A percentile compares a stretch with the other conserved stretches of the same genome.
These are phyloP conservation scores for Silurus lanzhouensis DNA, from an alignment of 2,797 vertebrate species.

Conservation along the genomic window DNA sequence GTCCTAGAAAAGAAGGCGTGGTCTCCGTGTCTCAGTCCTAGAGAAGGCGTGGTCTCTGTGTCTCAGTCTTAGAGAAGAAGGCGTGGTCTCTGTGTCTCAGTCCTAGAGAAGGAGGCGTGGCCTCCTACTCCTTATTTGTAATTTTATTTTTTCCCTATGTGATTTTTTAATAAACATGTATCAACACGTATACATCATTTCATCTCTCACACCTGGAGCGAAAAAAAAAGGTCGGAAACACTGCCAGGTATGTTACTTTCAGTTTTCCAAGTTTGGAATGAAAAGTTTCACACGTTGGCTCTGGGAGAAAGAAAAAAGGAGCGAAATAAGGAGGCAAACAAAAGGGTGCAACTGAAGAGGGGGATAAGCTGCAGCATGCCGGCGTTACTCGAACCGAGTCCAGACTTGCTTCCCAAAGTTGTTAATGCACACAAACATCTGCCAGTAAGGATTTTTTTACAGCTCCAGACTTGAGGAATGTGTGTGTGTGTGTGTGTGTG, in stretches of 20 bases:
- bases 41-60: background rate
- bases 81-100: background rate
- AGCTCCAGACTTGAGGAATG: conserved; percentile 36
- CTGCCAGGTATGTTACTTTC: conserved; percentile 2
- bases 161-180: background rate
- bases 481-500: conserved; percentile 31
- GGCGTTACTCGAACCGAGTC: conserved; percentile 61
- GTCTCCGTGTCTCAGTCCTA: too few relatives aligned
- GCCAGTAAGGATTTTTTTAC: conserved; percentile 4
- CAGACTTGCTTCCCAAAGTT: conserved; percentile 70
- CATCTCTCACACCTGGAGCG: conserved; percentile 8
- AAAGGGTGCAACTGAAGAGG: conserved; percentile 13
- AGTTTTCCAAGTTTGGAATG: background rate
- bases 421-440: conserved; percentile 32
- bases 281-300: background rate
- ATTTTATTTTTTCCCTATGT: too few relatives aligned
- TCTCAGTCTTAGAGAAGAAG: background rate
- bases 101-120: too few relatives aligned
- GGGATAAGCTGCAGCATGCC: conserved; percentile 38
- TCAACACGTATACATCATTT: background rate
- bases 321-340: conserved; percentile 12
- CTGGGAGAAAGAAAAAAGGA: conserved; percentile 21
- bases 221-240: background rate
- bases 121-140: background rate
- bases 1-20: background rate